These are phyloP conservation scores for Chlorops oryzae DNA, from an alignment of 1,140 invertebrate species.

Conservation along the genomic window DNA sequence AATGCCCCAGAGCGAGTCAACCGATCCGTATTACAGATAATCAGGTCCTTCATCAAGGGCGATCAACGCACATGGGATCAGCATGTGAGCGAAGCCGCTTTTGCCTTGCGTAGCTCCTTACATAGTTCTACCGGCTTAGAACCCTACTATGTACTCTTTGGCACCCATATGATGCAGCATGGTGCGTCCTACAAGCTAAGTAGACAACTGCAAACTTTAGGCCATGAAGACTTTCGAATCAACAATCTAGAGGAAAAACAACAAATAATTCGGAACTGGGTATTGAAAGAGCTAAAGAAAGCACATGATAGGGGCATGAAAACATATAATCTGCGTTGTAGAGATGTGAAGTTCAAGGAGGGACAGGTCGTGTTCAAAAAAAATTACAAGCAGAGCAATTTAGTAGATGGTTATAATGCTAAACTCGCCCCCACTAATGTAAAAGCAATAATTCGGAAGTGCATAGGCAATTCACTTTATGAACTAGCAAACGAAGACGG, in stretches of 20 bases:
- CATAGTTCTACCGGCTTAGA: not conserved
- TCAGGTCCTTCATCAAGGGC: not conserved
- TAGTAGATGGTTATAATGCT: conserved; percentile 9
- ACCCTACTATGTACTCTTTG: conserved; percentile 6
- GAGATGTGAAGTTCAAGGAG: not conserved
- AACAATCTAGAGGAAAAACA: not conserved
- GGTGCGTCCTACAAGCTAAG: not conserved
- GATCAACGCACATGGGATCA: conserved; percentile 10
- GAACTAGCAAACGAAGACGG: no score
- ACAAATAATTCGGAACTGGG: not conserved
- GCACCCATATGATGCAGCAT: conserved; percentile 1
- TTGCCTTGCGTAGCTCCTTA: not conserved
- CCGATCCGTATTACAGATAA: not conserved
- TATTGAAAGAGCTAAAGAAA: not conserved
- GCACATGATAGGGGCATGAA: conserved; percentile 1
- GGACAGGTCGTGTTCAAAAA: conserved; percentile 8
- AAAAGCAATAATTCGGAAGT: conserved; percentile 7
- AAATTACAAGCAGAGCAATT: conserved; percentile 10
- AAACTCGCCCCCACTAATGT: conserved; percentile 10
- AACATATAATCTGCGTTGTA: conserved; percentile 6
- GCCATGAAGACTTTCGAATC: not conserved
- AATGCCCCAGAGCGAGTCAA: not conserved
- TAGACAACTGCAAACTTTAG: not conserved
- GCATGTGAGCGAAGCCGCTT: conserved; percentile 3
- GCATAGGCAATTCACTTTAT: not conserved